A percentile compares a stretch with the other conserved stretches of the same genome.
Evolutionary conservation across 2,888 invertebrate genomes (phyloP).

Genomic region (Aporophyla lueneburgensis): DNA sequence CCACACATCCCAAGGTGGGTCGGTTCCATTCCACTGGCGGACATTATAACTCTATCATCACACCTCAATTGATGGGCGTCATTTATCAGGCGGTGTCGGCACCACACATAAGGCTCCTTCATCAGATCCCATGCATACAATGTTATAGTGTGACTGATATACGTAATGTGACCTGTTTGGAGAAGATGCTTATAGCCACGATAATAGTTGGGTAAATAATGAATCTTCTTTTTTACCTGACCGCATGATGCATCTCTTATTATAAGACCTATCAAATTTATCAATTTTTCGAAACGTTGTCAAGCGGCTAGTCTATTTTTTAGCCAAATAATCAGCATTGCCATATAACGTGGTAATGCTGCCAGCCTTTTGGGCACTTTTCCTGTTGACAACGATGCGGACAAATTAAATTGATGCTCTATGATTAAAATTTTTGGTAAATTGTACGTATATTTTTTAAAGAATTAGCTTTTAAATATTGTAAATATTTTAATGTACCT

Average conservation of each 20-base stretch:
- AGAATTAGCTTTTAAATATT: too few relatives aligned
- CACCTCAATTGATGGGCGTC: constrained; percentile 54
- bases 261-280: background rate
- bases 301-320: too few relatives aligned
- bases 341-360: too few relatives aligned
- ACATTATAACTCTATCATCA: constrained; percentile 61
- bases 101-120: constrained; percentile 32
- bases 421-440: too few relatives aligned
- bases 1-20: constrained; percentile 7
- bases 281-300: too few relatives aligned
- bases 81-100: constrained; percentile 56
- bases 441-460: too few relatives aligned
- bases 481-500: too few relatives aligned
- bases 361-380: too few relatives aligned
- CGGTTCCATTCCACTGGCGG: constrained; percentile 32
- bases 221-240: background rate
- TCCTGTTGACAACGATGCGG: too few relatives aligned
- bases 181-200: constrained; percentile 4
- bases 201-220: constrained; percentile 10
- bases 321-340: too few relatives aligned
- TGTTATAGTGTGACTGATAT: constrained; percentile 29
- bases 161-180: background rate
- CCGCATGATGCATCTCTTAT: background rate
- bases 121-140: constrained; percentile 37
- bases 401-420: too few relatives aligned